Evolutionary conservation across 2,888 invertebrate species (phyloP).

Genomic region (Cerastis leucographa): DNA sequence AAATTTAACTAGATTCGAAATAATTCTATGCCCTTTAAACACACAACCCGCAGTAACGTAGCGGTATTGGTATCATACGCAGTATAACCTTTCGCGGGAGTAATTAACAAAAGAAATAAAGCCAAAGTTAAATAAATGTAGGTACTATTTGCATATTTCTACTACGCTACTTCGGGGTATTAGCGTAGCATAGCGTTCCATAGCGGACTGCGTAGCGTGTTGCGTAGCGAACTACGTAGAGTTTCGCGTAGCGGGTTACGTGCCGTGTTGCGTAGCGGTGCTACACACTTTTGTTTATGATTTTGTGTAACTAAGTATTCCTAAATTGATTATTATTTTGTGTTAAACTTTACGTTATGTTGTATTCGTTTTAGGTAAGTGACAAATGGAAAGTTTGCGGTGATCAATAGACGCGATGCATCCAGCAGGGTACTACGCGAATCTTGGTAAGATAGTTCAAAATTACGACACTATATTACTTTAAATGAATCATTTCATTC

Average conservation of each 20-base stretch:
- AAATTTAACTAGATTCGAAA: not conserved
- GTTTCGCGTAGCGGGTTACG: not conserved
- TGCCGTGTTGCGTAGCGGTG: not conserved
- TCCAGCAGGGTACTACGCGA: constrained; percentile 90
- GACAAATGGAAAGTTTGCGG: constrained; percentile 88
- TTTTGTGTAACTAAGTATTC: not conserved
- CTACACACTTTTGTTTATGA: not conserved
- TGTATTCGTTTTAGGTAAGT: constrained; percentile 88
- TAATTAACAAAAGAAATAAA: constrained; percentile 7
- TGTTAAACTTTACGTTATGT: constrained; percentile 62
- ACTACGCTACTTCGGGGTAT: not conserved
- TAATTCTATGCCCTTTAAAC: not conserved
- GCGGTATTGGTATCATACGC: not conserved
- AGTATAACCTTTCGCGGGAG: not conserved
- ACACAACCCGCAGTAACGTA: not conserved
- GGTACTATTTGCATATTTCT: not conserved
- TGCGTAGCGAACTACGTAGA: not conserved
- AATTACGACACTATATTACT: constrained; percentile 45
- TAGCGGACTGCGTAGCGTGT: not conserved
- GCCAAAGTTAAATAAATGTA: not conserved
- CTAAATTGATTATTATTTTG: constrained; percentile 23
- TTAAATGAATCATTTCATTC: not conserved
- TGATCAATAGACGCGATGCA: constrained; percentile 88
- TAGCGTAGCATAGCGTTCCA: not conserved
- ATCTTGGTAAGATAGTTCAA: constrained; percentile 85